phyloP scores from a whole-genome alignment of 2,113 vertebrate species.

The Leucopternis melanops region DNA sequence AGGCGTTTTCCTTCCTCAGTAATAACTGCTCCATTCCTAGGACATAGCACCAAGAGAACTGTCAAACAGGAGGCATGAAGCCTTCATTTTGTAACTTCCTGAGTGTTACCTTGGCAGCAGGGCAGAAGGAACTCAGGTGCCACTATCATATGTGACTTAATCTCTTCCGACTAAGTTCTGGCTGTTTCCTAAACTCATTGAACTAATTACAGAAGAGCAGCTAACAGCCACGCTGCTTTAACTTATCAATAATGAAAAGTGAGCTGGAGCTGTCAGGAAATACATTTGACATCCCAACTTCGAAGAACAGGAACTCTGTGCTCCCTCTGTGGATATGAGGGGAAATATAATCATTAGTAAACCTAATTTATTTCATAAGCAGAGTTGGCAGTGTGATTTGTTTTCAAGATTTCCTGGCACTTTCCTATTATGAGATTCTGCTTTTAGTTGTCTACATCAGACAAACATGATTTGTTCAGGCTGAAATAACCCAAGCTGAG shows the following conservation, averaged over 20 bases:
- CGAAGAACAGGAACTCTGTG: background rate
- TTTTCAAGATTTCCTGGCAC: conserved; percentile 33
- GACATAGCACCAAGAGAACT: background rate
- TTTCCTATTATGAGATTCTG: background rate
- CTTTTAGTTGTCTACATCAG: conserved; percentile 16
- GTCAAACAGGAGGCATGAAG: background rate
- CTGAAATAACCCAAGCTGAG: conserved; percentile 5
- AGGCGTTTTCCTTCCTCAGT: background rate
- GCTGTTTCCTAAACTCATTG: conserved; percentile 8
- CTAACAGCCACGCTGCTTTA: background rate
- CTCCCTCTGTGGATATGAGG: background rate
- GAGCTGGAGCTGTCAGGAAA: conserved; percentile 43
- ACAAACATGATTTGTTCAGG: background rate
- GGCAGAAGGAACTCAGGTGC: background rate
- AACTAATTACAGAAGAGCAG: conserved; percentile 17
- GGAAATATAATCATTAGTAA: conserved; percentile 50
- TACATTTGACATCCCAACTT: conserved; percentile 20
- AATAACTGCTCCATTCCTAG: background rate
- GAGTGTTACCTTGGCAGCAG: background rate
- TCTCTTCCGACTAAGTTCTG: background rate
- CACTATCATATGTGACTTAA: background rate
- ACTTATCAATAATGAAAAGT: conserved; percentile 42
- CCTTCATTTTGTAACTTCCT: background rate
- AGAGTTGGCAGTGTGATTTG: conserved; percentile 21
- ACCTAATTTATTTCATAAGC: conserved; percentile 47